These are phyloP conservation scores for Romanogobio albipinnatus DNA, from an alignment of 2,113 vertebrate species.

Conservation along the genomic window DNA sequence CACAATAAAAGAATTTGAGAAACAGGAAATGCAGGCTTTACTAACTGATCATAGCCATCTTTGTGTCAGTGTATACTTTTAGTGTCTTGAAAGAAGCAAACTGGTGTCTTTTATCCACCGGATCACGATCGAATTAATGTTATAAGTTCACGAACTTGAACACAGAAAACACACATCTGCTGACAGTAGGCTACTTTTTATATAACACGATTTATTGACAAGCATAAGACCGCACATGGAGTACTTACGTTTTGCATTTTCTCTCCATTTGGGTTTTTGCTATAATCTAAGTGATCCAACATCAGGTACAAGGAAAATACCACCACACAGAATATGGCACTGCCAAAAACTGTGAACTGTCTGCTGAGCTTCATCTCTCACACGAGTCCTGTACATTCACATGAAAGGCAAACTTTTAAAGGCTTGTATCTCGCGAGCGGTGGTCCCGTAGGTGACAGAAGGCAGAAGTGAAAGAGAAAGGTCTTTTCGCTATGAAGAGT, in stretches of 20 bases:
- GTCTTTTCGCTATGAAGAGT: slow-evolving; percentile 18
- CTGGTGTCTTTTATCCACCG: background rate
- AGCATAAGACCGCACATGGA: background rate
- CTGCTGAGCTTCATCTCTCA: slow-evolving; percentile 84
- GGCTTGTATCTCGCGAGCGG: background rate
- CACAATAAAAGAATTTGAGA: background rate
- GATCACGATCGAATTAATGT: background rate
- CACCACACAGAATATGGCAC: slow-evolving; percentile 84
- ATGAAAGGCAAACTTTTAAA: slow-evolving; percentile 18
- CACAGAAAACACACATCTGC: background rate
- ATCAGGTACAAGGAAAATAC: slow-evolving; percentile 85
- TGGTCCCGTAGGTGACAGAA: background rate
- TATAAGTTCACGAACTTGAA: background rate
- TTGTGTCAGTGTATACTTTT: background rate
- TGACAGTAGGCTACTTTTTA: background rate
- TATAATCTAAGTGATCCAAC: slow-evolving; percentile 82
- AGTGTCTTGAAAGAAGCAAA: background rate
- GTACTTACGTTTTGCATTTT: slow-evolving; percentile 48
- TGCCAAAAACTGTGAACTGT: slow-evolving; percentile 84
- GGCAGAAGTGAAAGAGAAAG: slow-evolving; percentile 7
- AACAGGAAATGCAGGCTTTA: background rate
- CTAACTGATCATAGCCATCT: background rate
- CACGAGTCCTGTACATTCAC: background rate
- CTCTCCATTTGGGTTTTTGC: slow-evolving; percentile 69
- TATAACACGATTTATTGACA: background rate